These are phyloP conservation scores for Strigamia crassipes DNA, from an alignment of 2,888 invertebrate species.

Conservation along the genomic window DNA sequence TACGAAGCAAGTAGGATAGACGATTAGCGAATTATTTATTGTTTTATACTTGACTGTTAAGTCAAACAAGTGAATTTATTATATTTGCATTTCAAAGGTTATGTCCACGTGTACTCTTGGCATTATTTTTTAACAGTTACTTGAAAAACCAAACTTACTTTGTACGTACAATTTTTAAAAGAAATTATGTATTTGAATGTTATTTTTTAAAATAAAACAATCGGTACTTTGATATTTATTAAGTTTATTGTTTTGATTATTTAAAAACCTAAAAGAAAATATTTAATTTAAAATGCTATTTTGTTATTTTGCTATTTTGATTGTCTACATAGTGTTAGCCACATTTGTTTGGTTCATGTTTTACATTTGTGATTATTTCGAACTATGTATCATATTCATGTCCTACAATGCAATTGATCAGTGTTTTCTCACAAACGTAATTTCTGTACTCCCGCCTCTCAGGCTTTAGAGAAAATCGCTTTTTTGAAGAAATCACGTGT, in stretches of 20 bases:
- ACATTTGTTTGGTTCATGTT: background rate
- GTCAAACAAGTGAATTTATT: background rate
- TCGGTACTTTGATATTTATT: conserved; percentile 3
- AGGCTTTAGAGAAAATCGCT: conserved; percentile 4
- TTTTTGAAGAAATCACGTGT: conserved; percentile 8
- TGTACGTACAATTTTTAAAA: background rate
- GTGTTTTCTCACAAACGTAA: conserved; percentile 29
- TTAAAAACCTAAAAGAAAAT: background rate
- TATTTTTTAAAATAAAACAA: background rate
- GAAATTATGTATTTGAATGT: background rate
- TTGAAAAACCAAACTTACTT: background rate
- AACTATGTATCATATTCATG: background rate
- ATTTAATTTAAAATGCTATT: background rate
- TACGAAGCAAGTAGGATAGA: background rate
- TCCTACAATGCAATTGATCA: conserved; percentile 35
- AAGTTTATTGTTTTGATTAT: background rate
- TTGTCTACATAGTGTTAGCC: background rate
- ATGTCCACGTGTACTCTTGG: conserved; percentile 2
- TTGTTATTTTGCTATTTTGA: background rate
- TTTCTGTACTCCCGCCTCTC: conserved; percentile 14
- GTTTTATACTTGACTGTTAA: background rate
- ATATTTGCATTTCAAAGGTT: conserved; percentile 13
- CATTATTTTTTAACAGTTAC: background rate
- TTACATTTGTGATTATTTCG: background rate
- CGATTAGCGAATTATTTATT: conserved; percentile 11